Evolutionary conservation across 2,888 invertebrate genomes (phyloP).

Genomic region (Margaritifera margaritifera): DNA sequence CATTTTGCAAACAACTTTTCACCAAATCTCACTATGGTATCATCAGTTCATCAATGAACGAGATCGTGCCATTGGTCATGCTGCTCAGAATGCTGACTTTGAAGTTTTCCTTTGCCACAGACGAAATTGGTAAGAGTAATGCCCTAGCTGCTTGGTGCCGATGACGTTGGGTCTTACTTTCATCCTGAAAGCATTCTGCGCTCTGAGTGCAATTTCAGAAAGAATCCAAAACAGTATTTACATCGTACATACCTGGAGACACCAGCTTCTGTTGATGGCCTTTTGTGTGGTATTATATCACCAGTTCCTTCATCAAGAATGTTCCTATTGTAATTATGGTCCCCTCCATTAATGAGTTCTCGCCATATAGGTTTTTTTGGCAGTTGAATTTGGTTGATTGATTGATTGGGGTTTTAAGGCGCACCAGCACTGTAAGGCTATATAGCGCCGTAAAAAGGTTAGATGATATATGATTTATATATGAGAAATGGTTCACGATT

Average conservation of each 20-base stretch:
- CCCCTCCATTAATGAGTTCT: not conserved
- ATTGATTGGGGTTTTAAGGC: no score
- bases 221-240: not conserved
- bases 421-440: no score
- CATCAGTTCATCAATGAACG: constrained; percentile 9
- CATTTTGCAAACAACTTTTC: constrained; percentile 13
- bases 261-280: not conserved
- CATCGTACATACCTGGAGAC: not conserved
- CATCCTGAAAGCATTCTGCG: no score
- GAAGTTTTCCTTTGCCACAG: not conserved
- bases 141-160: constrained; percentile 1
- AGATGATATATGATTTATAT: no score
- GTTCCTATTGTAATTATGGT: not conserved
- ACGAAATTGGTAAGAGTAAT: not conserved
- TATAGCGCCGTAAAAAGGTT: no score
- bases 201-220: not conserved
- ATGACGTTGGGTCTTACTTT: not conserved
- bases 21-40: constrained; percentile 8
- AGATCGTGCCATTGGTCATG: constrained; percentile 15
- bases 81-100: not conserved
- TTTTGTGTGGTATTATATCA: constrained; percentile 11
- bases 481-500: no score
- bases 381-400: no score
- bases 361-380: no score
- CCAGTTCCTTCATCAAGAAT: not conserved